Evolutionary conservation across 2,797 vertebrate species (phyloP).

Genomic region (Xyrichtys novacula): DNA sequence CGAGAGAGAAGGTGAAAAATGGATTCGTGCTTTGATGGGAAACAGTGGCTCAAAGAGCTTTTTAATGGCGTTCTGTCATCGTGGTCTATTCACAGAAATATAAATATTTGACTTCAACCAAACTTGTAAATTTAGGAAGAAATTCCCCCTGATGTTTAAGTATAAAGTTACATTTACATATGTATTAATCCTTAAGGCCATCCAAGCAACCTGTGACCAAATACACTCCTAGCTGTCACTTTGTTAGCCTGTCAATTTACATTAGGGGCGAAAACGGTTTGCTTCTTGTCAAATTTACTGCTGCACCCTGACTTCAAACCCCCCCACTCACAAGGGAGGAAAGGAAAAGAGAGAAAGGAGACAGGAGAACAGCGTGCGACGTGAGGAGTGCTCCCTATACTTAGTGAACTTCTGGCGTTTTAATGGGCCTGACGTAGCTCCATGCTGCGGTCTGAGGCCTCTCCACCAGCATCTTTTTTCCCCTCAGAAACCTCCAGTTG

Average conservation of each 20-base stretch:
- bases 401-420: conserved; percentile 80
- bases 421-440: conserved; percentile 83
- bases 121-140: background rate
- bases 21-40: conserved; percentile 10
- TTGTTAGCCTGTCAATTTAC: conserved; percentile 25
- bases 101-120: background rate
- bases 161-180: background rate
- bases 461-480: conserved; percentile 80
- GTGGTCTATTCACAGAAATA: background rate
- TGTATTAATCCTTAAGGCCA: background rate
- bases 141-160: background rate
- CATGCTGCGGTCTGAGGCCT: conserved; percentile 85
- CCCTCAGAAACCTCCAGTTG: conserved; percentile 76
- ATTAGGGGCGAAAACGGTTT: conserved; percentile 43
- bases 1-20: conserved; percentile 1
- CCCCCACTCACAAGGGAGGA: conserved; percentile 11
- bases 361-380: conserved; percentile 52
- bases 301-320: conserved; percentile 50
- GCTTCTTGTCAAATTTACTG: conserved; percentile 48
- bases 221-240: conserved; percentile 6
- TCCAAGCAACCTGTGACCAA: conserved; percentile 1
- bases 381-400: conserved; percentile 79
- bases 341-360: background rate
- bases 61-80: background rate
- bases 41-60: conserved; percentile 7